Conservation (phyloP, 53 echinoderm and acorn worm species). For the Echinarachnius parma region DNA sequence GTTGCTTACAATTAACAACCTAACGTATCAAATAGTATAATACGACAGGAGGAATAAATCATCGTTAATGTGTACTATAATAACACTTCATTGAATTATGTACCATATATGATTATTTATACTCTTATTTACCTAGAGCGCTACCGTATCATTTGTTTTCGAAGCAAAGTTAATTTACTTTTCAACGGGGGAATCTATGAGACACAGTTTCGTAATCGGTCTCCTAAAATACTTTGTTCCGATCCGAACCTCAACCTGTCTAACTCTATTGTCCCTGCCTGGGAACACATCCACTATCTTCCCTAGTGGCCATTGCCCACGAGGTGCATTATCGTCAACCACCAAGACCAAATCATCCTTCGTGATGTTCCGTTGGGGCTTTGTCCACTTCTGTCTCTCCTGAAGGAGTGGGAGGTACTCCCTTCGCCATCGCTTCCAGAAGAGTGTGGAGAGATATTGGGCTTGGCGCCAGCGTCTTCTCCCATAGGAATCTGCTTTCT, state of each 20-base stretch:
- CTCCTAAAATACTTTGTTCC: conserved; percentile 2
- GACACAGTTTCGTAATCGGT: too few species aligned
- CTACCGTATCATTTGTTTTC: too few species aligned
- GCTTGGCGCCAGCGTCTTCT: conserved; percentile 58
- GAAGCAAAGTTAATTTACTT: too few species aligned
- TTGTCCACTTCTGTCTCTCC: conserved; percentile 57
- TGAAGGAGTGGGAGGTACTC: conserved; percentile 62
- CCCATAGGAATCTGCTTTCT: conserved; percentile 18
- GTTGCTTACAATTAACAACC: too few species aligned
- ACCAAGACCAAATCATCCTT: conserved; percentile 56
- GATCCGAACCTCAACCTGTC: conserved; percentile 14
- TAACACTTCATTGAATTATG: too few species aligned
- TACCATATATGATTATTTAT: too few species aligned
- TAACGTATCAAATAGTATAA: too few species aligned
- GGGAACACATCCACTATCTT: conserved; percentile 3
- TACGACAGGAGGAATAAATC: too few species aligned
- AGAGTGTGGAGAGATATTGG: conserved; percentile 51
- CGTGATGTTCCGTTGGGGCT: conserved; percentile 40
- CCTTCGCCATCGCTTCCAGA: conserved; percentile 58
- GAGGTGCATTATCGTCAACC: conserved; percentile 38
- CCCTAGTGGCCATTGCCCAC: conserved; percentile 59
- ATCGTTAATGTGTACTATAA: too few species aligned
- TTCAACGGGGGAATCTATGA: too few species aligned
- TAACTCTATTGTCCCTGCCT: conserved; percentile 4
- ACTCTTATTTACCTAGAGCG: too few species aligned